phyloP scores from a whole-genome alignment of 1,140 invertebrate genomes.

The Venustaconcha ellipsiformis region DNA sequence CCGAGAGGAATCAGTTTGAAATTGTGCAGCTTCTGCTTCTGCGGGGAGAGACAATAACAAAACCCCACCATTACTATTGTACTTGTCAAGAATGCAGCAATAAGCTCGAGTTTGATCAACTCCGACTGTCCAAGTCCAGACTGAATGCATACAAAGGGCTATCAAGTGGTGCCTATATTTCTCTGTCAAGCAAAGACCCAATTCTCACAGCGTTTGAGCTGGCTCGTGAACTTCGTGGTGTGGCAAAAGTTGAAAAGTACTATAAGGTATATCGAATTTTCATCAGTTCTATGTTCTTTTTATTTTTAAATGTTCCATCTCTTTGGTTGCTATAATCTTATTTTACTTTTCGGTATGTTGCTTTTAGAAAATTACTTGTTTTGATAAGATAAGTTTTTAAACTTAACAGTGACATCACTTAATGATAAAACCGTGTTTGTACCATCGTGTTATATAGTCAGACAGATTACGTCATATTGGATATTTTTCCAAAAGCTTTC shows the following conservation, averaged over 20 bases:
- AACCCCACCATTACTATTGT: constrained; percentile 76
- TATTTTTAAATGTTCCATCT: not conserved
- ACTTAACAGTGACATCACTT: too few species aligned
- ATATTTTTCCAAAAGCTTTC: too few species aligned
- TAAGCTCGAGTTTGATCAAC: constrained; percentile 61
- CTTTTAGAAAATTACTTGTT: too few species aligned
- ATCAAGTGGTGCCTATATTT: constrained; percentile 73
- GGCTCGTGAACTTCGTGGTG: constrained; percentile 70
- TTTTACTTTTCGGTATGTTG: not conserved
- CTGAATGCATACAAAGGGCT: constrained; percentile 64
- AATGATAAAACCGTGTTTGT: too few species aligned
- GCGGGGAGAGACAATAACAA: constrained; percentile 64
- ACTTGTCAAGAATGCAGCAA: constrained; percentile 73
- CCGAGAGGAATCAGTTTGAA: constrained; percentile 67
- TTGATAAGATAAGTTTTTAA: too few species aligned
- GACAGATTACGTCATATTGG: too few species aligned
- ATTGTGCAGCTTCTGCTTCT: constrained; percentile 67
- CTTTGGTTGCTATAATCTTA: not conserved
- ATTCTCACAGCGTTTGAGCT: constrained; percentile 77
- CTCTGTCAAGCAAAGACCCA: constrained; percentile 76
- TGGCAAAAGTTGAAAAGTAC: constrained; percentile 70
- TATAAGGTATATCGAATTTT: constrained; percentile 66
- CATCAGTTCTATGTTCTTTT: not conserved
- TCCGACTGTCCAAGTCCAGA: constrained; percentile 57
- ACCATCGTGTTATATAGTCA: too few species aligned